Conservation (phyloP, 2,797 vertebrate genomes). For the Propithecus deckenii region DNA sequence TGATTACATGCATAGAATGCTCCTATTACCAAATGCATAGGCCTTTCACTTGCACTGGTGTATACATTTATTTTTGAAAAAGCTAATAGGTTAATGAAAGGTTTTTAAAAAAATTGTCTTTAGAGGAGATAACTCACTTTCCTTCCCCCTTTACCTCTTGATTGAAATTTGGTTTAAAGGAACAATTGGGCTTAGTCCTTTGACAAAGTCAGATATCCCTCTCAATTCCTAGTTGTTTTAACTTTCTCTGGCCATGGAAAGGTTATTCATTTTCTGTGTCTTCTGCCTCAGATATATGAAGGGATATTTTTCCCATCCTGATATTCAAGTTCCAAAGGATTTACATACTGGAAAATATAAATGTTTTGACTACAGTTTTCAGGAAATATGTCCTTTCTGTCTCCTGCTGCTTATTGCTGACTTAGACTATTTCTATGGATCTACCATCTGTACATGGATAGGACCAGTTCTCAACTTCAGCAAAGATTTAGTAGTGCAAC, state of each 20-base stretch:
- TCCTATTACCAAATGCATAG: not conserved
- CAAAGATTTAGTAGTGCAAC: constrained; percentile 42
- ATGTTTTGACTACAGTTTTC: constrained; percentile 60
- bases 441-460: constrained; percentile 65
- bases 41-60: not conserved
- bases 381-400: constrained; percentile 52
- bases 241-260: not conserved
- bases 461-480: constrained; percentile 57
- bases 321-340: not conserved
- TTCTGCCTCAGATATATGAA: not conserved
- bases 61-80: constrained; percentile 12
- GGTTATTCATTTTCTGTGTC: not conserved
- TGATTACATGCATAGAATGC: not conserved
- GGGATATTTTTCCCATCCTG: not conserved
- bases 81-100: not conserved
- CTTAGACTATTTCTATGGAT: constrained; percentile 55
- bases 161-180: not conserved
- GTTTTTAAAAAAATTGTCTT: not conserved
- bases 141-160: not conserved
- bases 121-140: not conserved
- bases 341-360: constrained; percentile 47
- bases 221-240: not conserved
- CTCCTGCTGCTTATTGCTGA: constrained; percentile 45
- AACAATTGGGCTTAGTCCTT: not conserved
- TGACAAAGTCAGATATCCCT: not conserved